Evolutionary conservation across 2,113 vertebrate genomes (phyloP), one percentile per base, ranked within the genome.

Genomic region (Triplophysa siluroides): DNA sequence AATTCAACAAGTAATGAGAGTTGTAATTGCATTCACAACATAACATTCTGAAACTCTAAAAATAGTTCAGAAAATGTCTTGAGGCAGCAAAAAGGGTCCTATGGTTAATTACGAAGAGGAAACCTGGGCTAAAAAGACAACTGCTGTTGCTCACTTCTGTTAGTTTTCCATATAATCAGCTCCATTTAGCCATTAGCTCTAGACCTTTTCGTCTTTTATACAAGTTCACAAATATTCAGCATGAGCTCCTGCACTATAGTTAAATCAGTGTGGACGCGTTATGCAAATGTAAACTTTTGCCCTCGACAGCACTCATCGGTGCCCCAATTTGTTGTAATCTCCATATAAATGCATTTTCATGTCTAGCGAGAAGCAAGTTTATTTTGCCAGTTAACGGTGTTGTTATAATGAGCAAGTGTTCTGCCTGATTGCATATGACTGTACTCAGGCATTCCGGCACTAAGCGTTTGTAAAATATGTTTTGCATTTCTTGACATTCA

Each of bases 91-190:
- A 41, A 23, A 67, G 78, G 13, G 65, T 73, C 80, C 80, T 83
- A 83, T 87, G 75, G 79, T 79, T 88, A 78, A 85, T 85, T 88
- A 74, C 24, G 81, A 86, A 77, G 78, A 75, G 71, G 29, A 18
- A 58, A 16, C 21, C 33, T 18, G 45, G 10, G 78, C 84, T 2
- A 18, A 5, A 52, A 16, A 16, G 1, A 18, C 47, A 18, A 52
- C 7, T 58, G 81, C 21, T 72, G 62, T 84, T 85, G 79, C 38
- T 71, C 58, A 79, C 67, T 56, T 64, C 21, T 29, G 2, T 60
- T 56, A 72, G 60, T 73, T 52, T 47, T 38, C 8, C 33, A 52
- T 26, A 52, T 45, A 12, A 12, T 12, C 11, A 45, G 43, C 33
- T 56, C 7, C 52, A 56, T 21, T 6, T 8, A 8, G 8, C 54